Percentiles rank a stretch among this genome's conserved stretches.
Conservation (phyloP, 64 coral and sea anemone species). For the Stylophora pistillata region DNA sequence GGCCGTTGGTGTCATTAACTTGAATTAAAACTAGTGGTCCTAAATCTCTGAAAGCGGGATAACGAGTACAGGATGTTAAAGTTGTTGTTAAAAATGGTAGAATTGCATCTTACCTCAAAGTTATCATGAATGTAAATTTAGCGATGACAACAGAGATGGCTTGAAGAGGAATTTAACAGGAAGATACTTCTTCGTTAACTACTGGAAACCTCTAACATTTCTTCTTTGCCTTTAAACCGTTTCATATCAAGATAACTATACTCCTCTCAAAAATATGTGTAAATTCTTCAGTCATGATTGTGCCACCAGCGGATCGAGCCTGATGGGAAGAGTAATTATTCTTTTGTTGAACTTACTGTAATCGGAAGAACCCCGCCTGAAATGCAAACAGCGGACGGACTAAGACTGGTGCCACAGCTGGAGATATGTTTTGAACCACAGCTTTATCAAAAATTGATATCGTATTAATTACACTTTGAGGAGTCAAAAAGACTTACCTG, state of each 20-base stretch:
- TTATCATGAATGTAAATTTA: constrained; percentile 1
- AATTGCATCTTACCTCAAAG: not conserved
- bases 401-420: not conserved
- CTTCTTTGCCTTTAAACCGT: no score
- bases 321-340: not conserved
- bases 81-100: not conserved
- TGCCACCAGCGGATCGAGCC: not conserved
- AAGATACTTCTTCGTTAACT: not conserved
- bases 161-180: not conserved
- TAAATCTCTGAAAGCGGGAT: not conserved
- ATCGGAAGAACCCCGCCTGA: constrained; percentile 8
- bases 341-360: not conserved
- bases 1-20: not conserved
- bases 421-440: not conserved
- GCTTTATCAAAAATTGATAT: not conserved
- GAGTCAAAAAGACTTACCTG: no score
- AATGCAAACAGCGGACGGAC: not conserved
- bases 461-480: not conserved
- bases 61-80: not conserved
- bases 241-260: no score
- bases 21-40: not conserved
- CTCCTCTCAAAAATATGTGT: no score
- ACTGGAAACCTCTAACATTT: not conserved
- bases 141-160: not conserved
- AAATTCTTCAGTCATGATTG: no score